Evolutionary conservation across 2,888 invertebrate genomes (phyloP), one percentile per base, ranked within the genome.

Genomic region (Nebria salina): DNA sequence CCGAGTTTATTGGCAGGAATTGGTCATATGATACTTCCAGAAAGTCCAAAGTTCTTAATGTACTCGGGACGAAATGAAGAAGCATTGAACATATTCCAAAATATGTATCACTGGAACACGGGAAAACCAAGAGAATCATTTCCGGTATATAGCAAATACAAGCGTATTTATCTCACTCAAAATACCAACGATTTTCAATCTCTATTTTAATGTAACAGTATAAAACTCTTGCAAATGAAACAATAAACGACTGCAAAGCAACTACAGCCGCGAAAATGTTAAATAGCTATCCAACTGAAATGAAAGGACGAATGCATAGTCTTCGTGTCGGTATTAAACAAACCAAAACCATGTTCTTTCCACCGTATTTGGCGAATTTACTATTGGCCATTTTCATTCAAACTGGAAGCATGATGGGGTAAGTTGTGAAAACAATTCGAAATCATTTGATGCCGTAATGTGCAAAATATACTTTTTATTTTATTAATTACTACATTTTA

Each of bases 321-420:
- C 85, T 94, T 15, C 89, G 90, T 6, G 91, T 91, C 1, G 94
- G 94, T 0, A 89, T 91, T 82, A 87, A 90, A 0, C 94, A 95
- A 87, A 89, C 94, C 82, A 91, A 90, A 65, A 93, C 94, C 0
- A 89, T 95, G 84, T 93, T 95, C 87, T 89, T 87, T 20, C 90
- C 91, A 1, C 94, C 94, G 0, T 90, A 94, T 84, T 84, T 92
- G 2, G 87, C 89, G 0, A 91, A 93, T 87, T 90, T 95, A 0
- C 70, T 93, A 13, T 89, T 93, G 13, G 91, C 94, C 75, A 93
- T 94, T 83, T 86, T 90, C 0, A 91, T 94, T 84, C 93, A 94
- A 85, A 92, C 93, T 86, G 90, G 92, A 43, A 90, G 92, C 82
- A 92, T 94, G 87, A 90, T 93, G 86, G 93, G 94, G 94, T 94